Conservation (phyloP, 2,113 vertebrate genomes). For the Girardinichthys multiradiatus region DNA sequence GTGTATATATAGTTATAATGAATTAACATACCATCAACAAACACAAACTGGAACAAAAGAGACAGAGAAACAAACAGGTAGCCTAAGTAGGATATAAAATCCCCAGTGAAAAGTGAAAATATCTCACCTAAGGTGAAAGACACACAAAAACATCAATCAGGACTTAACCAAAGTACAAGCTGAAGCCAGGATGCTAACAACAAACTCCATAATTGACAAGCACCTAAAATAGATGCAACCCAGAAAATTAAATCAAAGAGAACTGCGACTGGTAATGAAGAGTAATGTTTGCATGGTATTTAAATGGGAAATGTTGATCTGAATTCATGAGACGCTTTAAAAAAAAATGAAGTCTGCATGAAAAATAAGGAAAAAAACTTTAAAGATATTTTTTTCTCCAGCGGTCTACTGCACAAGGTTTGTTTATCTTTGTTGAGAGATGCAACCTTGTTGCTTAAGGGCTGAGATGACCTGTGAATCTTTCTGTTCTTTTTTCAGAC, state of each 20-base stretch:
- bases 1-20: neutral
- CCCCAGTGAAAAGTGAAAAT: constrained; percentile 19
- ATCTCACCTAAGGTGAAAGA: constrained; percentile 26
- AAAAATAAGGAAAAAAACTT: neutral
- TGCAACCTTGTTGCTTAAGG: constrained; percentile 1
- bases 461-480: constrained; percentile 24
- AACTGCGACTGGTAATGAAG: constrained; percentile 9
- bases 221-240: constrained; percentile 69
- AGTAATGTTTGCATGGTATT: constrained; percentile 7
- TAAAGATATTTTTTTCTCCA: constrained; percentile 4
- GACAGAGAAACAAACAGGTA: constrained; percentile 20
- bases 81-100: constrained; percentile 20
- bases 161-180: constrained; percentile 31
- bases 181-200: constrained; percentile 50
- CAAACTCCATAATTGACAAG: constrained; percentile 68
- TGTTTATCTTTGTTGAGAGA: neutral
- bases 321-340: constrained; percentile 23
- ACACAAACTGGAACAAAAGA: constrained; percentile 15
- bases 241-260: constrained; percentile 64
- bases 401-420: neutral
- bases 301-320: constrained; percentile 25
- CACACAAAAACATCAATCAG: constrained; percentile 15
- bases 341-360: constrained; percentile 4
- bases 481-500: constrained; percentile 83
- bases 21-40: neutral